Evolutionary conservation across 2,888 invertebrate species (phyloP), one percentile per base, ranked within the genome.

Genomic region (Agrochola macilenta): DNA sequence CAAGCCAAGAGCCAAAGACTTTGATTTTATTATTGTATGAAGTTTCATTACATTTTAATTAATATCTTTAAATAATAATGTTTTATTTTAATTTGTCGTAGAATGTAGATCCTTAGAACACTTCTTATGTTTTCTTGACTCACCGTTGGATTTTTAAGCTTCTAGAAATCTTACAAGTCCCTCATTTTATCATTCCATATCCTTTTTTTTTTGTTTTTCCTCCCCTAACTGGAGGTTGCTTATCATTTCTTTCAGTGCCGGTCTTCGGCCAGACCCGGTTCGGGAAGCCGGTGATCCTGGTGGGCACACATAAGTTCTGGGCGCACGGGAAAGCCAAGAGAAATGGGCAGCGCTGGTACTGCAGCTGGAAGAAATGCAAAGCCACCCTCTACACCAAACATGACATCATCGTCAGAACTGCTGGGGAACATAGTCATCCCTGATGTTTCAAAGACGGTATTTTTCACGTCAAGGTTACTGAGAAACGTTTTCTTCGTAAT

Each of bases 341-440:
- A 9, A 64, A 52, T 8, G 74, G 78, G 20, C 74, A 74, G 57
- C 87, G 89, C 0, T 94, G 94, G 94, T 1, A 30, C 17, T 93
- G 94, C 75, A 89, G 88, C 68, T 26, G 12, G 20, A 90, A 60
- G 57, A 65, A 70, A 7, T 94, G 94, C 78, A 90, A 85, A 0
- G 94, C 94, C 4, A 81, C 86, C 1, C 74, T 94, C 35, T 87
- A 79, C 75, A 94, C 93, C 5, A 82, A 88, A 70, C 68, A 90
- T 1, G 91, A 94, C 69, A 78, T 94, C 3, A 94, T 94, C 43
- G 80, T 90, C 3, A 87, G 74, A 64, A 93, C 93, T 26, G 69
- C 54, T 8, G 85, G 89, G 12, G 93, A 93, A 73, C 94, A 94
- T 78, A 90, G 85, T 39, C 93, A 94, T 85, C 78, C 81, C 26